phyloP scores from a whole-genome alignment of 1,140 invertebrate species.

The Ectropis grisescens region DNA sequence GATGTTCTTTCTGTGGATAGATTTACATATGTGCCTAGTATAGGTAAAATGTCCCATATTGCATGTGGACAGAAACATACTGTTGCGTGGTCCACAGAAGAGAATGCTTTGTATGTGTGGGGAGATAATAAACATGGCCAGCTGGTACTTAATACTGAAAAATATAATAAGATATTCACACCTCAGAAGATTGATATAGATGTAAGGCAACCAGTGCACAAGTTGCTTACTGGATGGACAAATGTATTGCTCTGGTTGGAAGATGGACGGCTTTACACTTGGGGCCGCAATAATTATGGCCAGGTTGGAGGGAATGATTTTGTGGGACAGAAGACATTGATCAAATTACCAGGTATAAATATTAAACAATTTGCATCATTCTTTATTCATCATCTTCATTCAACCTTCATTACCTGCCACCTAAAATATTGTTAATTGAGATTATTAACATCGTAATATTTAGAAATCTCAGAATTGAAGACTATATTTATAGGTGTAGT shows the following conservation, averaged over 20 bases:
- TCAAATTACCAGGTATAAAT: constrained; percentile 46
- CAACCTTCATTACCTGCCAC: no score
- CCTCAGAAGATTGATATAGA: constrained; percentile 69
- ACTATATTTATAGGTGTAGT: no score
- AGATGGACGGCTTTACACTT: constrained; percentile 74
- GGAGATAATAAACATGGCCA: constrained; percentile 85
- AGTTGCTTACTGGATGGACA: constrained; percentile 80
- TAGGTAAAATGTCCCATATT: constrained; percentile 70
- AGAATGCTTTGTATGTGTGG: constrained; percentile 74
- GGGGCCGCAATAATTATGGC: constrained; percentile 87
- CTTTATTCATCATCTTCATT: no score
- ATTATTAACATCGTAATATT: no score
- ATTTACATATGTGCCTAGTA: constrained; percentile 71
- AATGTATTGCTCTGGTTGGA: constrained; percentile 75
- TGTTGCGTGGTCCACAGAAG: constrained; percentile 71
- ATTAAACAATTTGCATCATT: constrained; percentile 1
- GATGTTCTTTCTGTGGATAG: constrained; percentile 52
- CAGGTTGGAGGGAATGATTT: constrained; percentile 72
- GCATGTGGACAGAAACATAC: constrained; percentile 83
- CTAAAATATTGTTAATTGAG: no score
- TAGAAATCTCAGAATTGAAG: no score
- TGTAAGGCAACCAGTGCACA: constrained; percentile 58
- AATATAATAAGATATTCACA: constrained; percentile 45
- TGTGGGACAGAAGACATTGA: constrained; percentile 28
- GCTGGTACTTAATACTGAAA: constrained; percentile 67